Base-by-base conservation (phyloP, 2,113 vertebrate species). In the Oncorhynchus nerka region DNA sequence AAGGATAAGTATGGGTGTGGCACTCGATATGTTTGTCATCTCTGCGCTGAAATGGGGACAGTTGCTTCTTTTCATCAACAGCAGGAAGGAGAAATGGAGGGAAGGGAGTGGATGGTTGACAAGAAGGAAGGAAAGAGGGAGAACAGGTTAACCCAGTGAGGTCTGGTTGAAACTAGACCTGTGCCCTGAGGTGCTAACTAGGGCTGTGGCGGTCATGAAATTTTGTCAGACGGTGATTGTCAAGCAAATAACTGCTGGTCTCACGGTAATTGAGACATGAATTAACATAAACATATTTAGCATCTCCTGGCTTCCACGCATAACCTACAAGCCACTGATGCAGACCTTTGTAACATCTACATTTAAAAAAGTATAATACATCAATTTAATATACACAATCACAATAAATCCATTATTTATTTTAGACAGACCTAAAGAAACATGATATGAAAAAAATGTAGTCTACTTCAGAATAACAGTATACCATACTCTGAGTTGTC, bases 121-220 rank as follows among this genome's bases (percentile, higher is more conserved):
- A 39, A 39, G 39, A 39, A 39, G 39, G 2, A n/a, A 20, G n/a
- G n/a, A 26, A 77, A 79, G 15, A 64, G 11, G 49, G 55, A 67
- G 73, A 67, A 49, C 32, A 71, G 71, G 76, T 62, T 20, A 73
- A 71, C 65, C 39, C 48, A 75, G 26, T 20, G n/a, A 69, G 5
- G 62, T 67, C 57, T 1, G 0, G 61, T 16, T 69, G 73, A 77
- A 86, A 84, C 77, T 68, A 64, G 78, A 84, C 39, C 78, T 78
- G 49, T 34, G 71, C 62, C 75, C 77, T 11, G 24, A 59, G 77
- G 74, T 59, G 65, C 22, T 61, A 1, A 30, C 71, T 81, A 79
- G 39, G 39, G 39, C 9, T 11, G 39, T 45, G 39, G 39, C 74
- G 51, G 9, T 74, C 39, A 71, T 62, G 77, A 51, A n/a, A 19